Base-by-base conservation (phyloP, 1,140 invertebrate genomes). In the Berghia stephanieae region DNA sequence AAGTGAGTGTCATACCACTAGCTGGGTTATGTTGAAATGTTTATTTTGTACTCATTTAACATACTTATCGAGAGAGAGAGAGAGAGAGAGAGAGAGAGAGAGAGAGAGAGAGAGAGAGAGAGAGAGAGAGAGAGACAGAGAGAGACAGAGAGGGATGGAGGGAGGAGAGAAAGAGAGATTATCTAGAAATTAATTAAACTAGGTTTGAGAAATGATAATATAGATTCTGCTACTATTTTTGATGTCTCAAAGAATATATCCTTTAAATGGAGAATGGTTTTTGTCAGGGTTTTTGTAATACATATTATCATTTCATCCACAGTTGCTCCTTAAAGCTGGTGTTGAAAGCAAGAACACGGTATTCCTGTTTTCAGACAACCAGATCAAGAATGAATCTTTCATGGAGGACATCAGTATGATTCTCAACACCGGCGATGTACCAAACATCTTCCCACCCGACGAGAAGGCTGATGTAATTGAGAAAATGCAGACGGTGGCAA, bases 331-430 rank as follows among this genome's bases (percentile, higher is more conserved):
- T 44, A 90, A 89, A 72, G 85, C 89, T 31, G 89, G 89, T n/a
- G 73, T 75, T 75, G 88, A 90, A 75, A 88, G 87, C 13, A 89
- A 87, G 76, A 87, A 83, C 8, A 88, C 86, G 46, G 88, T 89
- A 36, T 90, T 90, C 83, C 82, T 90, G 76, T 90, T 90, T 80
- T 83, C 86, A 42, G 90, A 90, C 80, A 90, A 87, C 46, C 89
- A 90, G 80, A 90, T 90, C 57, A 90, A 90, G 82, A 85, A 89
- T 79, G 90, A 90, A 71, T 86, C 87, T 6, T 90, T 90, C 71
- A 89, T 90, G 86, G 90, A 90, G 76, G 89, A 90, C 75, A 89
- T 90, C 36, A 88, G 87, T 79, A 90, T 90, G 88, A 89, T 90
- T 67, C 82, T 90, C 6, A 90, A 90, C 78, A 89, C 89, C 18